Conservation (phyloP, 1,140 invertebrate genomes). For the Drosophila athabasca region DNA sequence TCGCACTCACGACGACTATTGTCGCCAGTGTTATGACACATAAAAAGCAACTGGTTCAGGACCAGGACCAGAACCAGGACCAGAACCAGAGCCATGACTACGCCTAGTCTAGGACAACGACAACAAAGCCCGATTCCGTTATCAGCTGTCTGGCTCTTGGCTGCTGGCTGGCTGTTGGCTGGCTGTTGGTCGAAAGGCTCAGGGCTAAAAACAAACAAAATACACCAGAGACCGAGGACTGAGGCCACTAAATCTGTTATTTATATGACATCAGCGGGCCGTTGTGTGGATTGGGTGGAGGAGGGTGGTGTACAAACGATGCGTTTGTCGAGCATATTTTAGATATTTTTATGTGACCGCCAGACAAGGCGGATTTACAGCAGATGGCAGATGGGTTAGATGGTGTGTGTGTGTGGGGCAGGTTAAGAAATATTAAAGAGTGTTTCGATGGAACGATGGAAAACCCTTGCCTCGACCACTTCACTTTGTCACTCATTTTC, state of each 20-base stretch:
- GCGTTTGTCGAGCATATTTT: conserved; percentile 34
- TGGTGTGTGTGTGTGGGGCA: no score
- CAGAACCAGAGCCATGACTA: conserved; percentile 9
- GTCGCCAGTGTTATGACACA: conserved; percentile 66
- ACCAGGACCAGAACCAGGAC: no score
- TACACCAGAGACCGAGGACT: conserved; percentile 32
- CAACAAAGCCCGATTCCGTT: conserved; percentile 33
- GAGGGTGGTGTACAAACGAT: neutral
- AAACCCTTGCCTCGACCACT: conserved; percentile 13
- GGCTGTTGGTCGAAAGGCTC: conserved; percentile 31
- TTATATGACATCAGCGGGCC: conserved; percentile 70
- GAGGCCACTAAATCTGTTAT: conserved; percentile 77
- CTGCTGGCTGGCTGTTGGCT: conserved; percentile 12
- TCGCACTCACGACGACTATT: conserved; percentile 1
- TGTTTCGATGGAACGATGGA: neutral
- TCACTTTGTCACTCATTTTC: conserved; percentile 63
- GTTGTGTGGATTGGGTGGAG: conserved; percentile 20
- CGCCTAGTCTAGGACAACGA: conserved; percentile 24
- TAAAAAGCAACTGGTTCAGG: conserved; percentile 58
- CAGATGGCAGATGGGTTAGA: neutral
- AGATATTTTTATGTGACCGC: conserved; percentile 24
- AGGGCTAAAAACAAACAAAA: conserved; percentile 64
- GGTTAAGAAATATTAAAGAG: no score
- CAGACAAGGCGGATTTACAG: no score
- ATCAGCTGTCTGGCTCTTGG: conserved; percentile 36